Evolutionary conservation across 1,140 invertebrate genomes (phyloP), one percentile per base, ranked within the genome.

Genomic region (Cherax quadricarinatus): DNA sequence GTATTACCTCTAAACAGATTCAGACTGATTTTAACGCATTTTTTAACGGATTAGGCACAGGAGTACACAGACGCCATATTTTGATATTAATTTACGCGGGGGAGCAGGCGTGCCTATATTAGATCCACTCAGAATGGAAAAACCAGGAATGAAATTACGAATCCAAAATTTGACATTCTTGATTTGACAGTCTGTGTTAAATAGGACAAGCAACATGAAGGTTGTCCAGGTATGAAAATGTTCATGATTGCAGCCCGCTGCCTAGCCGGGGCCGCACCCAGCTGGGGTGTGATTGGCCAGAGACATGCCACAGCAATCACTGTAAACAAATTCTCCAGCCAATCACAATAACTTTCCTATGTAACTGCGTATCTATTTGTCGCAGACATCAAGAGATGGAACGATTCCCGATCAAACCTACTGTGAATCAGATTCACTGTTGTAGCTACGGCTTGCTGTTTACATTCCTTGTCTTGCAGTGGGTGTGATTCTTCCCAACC

Each of bases 141-240:
- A 70, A 49, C 60, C 66, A 73, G 41, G 60, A 89, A 89, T 83
- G 88, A 73, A 62, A 89, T 89, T 89, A 89, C 81, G 30, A 83
- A 89, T 73, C 79, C 88, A 83, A 89, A 89, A 73, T 89, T 83
- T 89, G 88, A 89, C 88, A 83, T 83, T 89, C 88, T 89, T 89
- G 88, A 89, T 89, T 89, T 89, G 88, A 89, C 88, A 89, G 75
- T 89, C 49, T n/a, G 88, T 51, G 88, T 51, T 57, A 89, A 89
- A 89, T 83, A 57, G 88, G 88, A 89, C 88, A 89, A 83, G 60
- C 79, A 83, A 89, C 88, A 89, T 57, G 88, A 30, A 48, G 88
- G 60, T 83, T 84, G 88, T 89, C 88, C 88, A 70, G 81, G 60
- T 83, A 89, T 83, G 88, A 89, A 89, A 89, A 89, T 89, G 81